These are phyloP conservation scores for Microchirus variegatus DNA, from an alignment of 2,797 vertebrate genomes.

Conservation along the genomic window DNA sequence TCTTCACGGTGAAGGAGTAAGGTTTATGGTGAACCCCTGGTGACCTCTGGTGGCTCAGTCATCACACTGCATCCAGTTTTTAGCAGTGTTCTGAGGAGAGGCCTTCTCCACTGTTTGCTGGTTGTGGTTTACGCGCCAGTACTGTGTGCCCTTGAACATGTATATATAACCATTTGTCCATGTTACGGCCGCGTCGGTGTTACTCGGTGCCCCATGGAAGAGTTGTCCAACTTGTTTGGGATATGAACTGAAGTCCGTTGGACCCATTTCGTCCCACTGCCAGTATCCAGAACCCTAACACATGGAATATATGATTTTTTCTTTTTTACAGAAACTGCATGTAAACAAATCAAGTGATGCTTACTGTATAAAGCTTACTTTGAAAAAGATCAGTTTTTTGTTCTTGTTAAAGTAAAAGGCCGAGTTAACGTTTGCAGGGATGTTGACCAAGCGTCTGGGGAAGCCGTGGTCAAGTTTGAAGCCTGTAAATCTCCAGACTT, in stretches of 20 bases:
- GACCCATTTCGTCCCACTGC: slow-evolving; percentile 86
- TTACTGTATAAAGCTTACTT: slow-evolving; percentile 69
- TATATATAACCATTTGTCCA: slow-evolving; percentile 80
- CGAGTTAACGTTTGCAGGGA: slow-evolving; percentile 81
- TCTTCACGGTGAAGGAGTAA: not conserved
- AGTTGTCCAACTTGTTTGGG: slow-evolving; percentile 78
- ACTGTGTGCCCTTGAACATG: slow-evolving; percentile 82
- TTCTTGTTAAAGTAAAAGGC: slow-evolving; percentile 82
- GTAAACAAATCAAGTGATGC: not conserved
- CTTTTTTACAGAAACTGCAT: not conserved
- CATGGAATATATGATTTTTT: not conserved
- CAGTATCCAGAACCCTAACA: slow-evolving; percentile 84
- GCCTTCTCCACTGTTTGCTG: slow-evolving; percentile 75
- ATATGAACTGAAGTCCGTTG: slow-evolving; percentile 70
- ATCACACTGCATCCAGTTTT: slow-evolving; percentile 83
- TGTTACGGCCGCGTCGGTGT: slow-evolving; percentile 75
- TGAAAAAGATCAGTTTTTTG: slow-evolving; percentile 83
- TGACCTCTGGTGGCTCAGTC: slow-evolving; percentile 68
- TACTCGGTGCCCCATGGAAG: slow-evolving; percentile 76
- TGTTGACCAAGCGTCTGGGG: slow-evolving; percentile 77
- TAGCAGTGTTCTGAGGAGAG: slow-evolving; percentile 71
- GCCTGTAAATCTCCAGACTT: slow-evolving; percentile 82
- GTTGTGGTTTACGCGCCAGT: slow-evolving; percentile 78
- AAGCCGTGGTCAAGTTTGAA: slow-evolving; percentile 84
- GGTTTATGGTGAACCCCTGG: slow-evolving; percentile 3